These are phyloP conservation scores for Gasterosteus nipponicus DNA, from an alignment of 2,113 vertebrate genomes.

Conservation along the genomic window DNA sequence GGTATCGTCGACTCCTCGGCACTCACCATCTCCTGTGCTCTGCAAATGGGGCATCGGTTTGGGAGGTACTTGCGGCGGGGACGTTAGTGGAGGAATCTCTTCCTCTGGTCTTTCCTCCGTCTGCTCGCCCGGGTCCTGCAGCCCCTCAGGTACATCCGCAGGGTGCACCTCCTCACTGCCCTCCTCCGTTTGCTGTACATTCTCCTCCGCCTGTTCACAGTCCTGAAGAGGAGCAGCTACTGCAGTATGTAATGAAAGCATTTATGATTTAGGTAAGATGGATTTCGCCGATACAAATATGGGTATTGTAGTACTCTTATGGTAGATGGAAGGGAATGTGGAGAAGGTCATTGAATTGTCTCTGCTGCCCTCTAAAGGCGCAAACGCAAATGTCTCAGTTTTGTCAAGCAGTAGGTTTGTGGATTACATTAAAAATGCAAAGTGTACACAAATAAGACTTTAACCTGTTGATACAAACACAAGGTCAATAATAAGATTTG, in stretches of 20 bases:
- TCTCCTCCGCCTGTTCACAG: constrained; percentile 67
- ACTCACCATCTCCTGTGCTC: constrained; percentile 78
- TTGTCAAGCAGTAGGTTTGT: not conserved
- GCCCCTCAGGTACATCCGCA: constrained; percentile 64
- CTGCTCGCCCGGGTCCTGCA: constrained; percentile 63
- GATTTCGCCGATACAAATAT: not conserved
- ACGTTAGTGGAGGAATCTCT: constrained; percentile 64
- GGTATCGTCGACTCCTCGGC: not conserved
- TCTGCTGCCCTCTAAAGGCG: constrained; percentile 70
- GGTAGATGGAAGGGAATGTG: not conserved
- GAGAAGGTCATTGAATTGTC: constrained; percentile 11
- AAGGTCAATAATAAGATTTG: not conserved
- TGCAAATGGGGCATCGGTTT: constrained; percentile 69
- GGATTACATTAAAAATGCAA: not conserved
- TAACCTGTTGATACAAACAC: not conserved
- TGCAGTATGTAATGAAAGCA: constrained; percentile 20
- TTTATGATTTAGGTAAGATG: not conserved
- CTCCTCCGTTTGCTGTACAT: constrained; percentile 26
- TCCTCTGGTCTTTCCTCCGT: constrained; percentile 64
- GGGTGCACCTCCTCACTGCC: constrained; percentile 48
- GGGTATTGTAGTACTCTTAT: not conserved
- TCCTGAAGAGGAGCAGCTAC: constrained; percentile 71
- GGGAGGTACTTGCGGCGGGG: constrained; percentile 76
- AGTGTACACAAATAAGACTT: not conserved
- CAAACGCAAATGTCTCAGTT: not conserved